Evolutionary conservation across 1,140 invertebrate genomes (phyloP).

Genomic region (Fragariocoptes setiger): DNA sequence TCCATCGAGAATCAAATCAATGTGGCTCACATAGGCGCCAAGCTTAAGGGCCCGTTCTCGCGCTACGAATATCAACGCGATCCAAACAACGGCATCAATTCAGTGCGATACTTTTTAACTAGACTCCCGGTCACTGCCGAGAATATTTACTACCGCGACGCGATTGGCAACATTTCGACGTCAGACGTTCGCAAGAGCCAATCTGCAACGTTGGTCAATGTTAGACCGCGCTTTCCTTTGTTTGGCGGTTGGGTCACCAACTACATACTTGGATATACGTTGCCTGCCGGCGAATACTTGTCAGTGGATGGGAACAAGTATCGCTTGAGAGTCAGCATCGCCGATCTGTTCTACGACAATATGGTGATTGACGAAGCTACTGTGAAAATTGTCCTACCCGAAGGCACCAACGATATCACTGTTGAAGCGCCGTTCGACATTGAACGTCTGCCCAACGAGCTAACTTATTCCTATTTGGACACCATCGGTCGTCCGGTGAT

Average conservation of each 20-base stretch:
- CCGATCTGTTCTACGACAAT: conserved; percentile 89
- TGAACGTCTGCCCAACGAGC: conserved; percentile 31
- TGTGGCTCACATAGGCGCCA: conserved; percentile 61
- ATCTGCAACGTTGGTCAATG: conserved; percentile 71
- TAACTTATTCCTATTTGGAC: conserved; percentile 80
- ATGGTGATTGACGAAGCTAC: conserved; percentile 70
- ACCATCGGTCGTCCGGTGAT: conserved; percentile 66
- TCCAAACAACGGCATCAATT: conserved; percentile 41
- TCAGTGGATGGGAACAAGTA: conserved; percentile 33
- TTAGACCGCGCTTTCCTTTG: conserved; percentile 75
- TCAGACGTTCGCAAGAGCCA: conserved; percentile 55
- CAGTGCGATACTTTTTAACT: conserved; percentile 71
- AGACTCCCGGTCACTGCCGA: conserved; percentile 54
- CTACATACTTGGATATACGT: conserved; percentile 83
- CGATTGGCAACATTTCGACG: conserved; percentile 97
- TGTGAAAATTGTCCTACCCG: conserved; percentile 72
- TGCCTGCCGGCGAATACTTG: conserved; percentile 82
- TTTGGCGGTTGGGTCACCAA: conserved; percentile 97
- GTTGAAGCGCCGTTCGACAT: conserved; percentile 50
- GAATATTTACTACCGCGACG: conserved; percentile 79
- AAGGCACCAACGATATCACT: conserved; percentile 46
- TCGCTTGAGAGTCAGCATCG: conserved; percentile 53
- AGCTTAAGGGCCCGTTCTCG: conserved; percentile 74
- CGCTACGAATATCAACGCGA: conserved; percentile 77
- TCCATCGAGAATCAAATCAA: conserved; percentile 81